phyloP scores from a whole-genome alignment of 2,797 vertebrate species.

The Phataginus tetradactyla region DNA sequence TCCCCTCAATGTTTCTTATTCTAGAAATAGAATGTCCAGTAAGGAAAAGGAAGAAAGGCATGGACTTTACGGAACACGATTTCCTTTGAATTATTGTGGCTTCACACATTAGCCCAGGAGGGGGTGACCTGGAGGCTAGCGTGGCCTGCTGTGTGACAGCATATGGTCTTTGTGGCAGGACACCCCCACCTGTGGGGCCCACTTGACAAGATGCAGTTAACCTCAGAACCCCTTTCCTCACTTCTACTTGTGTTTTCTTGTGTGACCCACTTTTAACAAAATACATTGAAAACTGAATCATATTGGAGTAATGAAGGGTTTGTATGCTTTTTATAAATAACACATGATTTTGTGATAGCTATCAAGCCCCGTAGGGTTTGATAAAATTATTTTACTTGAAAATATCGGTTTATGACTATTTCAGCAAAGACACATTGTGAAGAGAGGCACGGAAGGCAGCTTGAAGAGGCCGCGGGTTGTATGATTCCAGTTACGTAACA shows the following conservation, averaged over 20 bases:
- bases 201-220: neutral
- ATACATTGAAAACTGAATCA: neutral
- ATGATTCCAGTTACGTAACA: neutral
- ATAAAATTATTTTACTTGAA: neutral
- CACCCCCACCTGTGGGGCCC: fast-evolving
- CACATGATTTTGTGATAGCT: neutral
- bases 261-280: neutral
- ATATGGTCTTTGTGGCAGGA: neutral
- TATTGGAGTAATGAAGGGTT: neutral
- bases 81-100: neutral
- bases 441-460: neutral
- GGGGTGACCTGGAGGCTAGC: neutral
- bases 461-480: neutral
- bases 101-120: neutral
- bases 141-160: neutral
- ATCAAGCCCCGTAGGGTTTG: neutral
- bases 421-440: neutral
- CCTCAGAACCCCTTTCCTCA: neutral
- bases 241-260: neutral
- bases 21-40: neutral
- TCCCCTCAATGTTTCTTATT: neutral
- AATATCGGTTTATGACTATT: neutral
- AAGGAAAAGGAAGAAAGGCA: neutral
- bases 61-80: neutral
- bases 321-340: neutral